These are phyloP conservation scores for Nipponia nippon DNA, from an alignment of 2,113 vertebrate genomes.

Conservation along the genomic window DNA sequence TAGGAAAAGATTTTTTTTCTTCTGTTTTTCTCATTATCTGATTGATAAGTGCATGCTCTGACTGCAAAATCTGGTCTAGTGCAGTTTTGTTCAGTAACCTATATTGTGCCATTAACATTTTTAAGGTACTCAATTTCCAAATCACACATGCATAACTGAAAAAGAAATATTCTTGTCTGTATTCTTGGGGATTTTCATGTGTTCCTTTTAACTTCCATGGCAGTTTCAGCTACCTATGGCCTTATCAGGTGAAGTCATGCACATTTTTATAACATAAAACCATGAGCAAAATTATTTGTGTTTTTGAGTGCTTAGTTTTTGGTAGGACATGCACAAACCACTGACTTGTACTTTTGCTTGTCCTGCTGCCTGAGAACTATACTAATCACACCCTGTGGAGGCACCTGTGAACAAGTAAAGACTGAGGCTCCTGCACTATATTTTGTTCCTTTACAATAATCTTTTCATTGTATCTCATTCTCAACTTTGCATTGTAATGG, in stretches of 20 bases:
- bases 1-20: not conserved
- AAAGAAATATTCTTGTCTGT: not conserved
- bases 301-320: not conserved
- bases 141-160: not conserved
- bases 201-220: not conserved
- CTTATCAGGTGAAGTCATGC: not conserved
- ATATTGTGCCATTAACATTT: not conserved
- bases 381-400: not conserved
- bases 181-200: not conserved
- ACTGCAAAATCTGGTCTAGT: not conserved
- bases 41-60: not conserved
- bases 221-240: not conserved
- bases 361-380: not conserved
- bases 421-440: not conserved
- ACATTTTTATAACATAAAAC: not conserved
- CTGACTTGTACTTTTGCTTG: not conserved
- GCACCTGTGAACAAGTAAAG: not conserved
- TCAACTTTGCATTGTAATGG: not conserved
- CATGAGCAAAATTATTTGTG: not conserved
- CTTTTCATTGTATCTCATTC: not conserved
- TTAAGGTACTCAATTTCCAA: not conserved
- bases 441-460: not conserved
- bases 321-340: not conserved
- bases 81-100: not conserved
- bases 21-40: not conserved